Percentiles rank a stretch among this genome's conserved stretches.
Evolutionary conservation across 2,888 invertebrate species (phyloP).

Genomic region (Eurytoma californica): DNA sequence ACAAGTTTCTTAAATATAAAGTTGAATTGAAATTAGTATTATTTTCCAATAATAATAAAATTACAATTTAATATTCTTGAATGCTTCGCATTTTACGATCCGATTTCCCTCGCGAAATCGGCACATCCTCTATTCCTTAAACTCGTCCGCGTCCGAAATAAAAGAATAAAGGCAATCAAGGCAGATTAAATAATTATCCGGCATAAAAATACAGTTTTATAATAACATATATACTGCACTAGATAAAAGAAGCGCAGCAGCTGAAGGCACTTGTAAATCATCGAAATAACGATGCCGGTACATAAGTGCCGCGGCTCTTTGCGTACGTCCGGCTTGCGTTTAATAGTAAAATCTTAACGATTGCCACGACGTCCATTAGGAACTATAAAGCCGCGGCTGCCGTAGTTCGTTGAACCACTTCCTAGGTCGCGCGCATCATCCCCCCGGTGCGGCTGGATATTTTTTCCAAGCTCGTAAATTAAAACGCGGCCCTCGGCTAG

Average conservation of each 20-base stretch:
- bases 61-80: too few species aligned
- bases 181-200: constrained; percentile 7
- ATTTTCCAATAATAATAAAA: too few species aligned
- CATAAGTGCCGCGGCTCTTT: constrained; percentile 26
- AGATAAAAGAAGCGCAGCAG: not conserved
- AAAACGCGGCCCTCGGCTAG: not conserved
- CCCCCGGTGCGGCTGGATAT: constrained; percentile 8
- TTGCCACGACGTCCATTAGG: constrained; percentile 29
- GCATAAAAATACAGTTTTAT: not conserved
- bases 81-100: too few species aligned
- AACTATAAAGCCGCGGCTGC: not conserved
- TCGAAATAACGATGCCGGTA: constrained; percentile 36
- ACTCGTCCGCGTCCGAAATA: too few species aligned
- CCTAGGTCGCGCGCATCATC: constrained; percentile 8
- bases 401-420: constrained; percentile 34
- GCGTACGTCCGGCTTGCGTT: constrained; percentile 18
- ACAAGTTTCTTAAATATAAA: too few species aligned
- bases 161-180: too few species aligned
- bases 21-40: too few species aligned
- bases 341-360: constrained; percentile 39
- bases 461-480: constrained; percentile 49
- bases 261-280: constrained; percentile 34
- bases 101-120: too few species aligned
- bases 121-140: too few species aligned
- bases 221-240: constrained; percentile 2